A percentile compares a stretch with the other conserved stretches of the same genome.
phyloP scores from a whole-genome alignment of 2,888 invertebrate species.

The Mimachlamys varia region DNA sequence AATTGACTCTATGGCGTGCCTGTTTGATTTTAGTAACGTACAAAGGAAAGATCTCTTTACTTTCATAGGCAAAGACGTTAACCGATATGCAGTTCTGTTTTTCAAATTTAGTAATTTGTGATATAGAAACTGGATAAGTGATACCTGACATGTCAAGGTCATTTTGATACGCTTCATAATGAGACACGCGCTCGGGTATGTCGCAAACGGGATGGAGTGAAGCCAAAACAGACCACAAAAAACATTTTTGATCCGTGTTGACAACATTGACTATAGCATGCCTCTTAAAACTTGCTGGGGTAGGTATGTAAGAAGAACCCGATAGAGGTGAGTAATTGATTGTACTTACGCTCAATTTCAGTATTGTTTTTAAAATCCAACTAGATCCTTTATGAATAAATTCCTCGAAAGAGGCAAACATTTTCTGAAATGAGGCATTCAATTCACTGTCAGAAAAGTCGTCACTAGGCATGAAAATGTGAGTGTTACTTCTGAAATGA shows the following conservation, averaged over 20 bases:
- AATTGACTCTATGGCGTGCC: constrained; percentile 40
- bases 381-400: constrained; percentile 50
- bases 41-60: constrained; percentile 46
- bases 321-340: too few species aligned
- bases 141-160: constrained; percentile 50
- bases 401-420: constrained; percentile 50
- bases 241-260: constrained; percentile 62
- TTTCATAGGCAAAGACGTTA: constrained; percentile 47
- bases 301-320: too few species aligned
- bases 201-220: constrained; percentile 53
- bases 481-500: constrained; percentile 53
- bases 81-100: constrained; percentile 53
- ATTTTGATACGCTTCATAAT: constrained; percentile 46
- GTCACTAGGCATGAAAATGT: constrained; percentile 39
- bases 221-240: constrained; percentile 57
- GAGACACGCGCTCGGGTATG: constrained; percentile 40
- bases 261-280: too few species aligned
- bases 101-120: constrained; percentile 50
- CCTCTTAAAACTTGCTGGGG: too few species aligned
- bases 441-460: constrained; percentile 44
- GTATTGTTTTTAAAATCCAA: constrained; percentile 46
- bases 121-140: constrained; percentile 43
- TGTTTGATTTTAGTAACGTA: constrained; percentile 43
- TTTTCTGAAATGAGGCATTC: constrained; percentile 46
- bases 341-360: constrained; percentile 49